phyloP scores from a whole-genome alignment of 64 coral and sea anemone genomes.

The Cladopsammia gracilis region DNA sequence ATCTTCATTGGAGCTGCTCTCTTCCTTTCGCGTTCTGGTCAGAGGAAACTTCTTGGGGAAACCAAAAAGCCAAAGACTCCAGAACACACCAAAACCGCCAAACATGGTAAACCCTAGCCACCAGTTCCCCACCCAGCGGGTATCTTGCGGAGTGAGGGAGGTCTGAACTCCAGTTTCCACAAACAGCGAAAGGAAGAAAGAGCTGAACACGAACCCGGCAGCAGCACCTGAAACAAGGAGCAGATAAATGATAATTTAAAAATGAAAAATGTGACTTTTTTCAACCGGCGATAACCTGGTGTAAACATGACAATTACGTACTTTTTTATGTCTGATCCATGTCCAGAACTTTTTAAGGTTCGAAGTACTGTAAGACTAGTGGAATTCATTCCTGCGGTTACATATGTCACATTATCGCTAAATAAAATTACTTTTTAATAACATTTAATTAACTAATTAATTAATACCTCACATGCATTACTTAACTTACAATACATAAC shows the following conservation, averaged over 20 bases:
- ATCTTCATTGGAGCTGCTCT: slow-evolving; percentile 8
- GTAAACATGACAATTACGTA: too few relatives aligned
- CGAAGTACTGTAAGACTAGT: too few relatives aligned
- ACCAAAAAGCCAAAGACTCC: slow-evolving; percentile 66
- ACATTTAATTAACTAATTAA: too few relatives aligned
- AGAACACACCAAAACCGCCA: slow-evolving; percentile 32
- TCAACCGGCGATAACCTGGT: too few relatives aligned
- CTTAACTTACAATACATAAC: too few relatives aligned
- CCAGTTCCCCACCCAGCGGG: slow-evolving; percentile 84
- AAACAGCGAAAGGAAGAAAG: slow-evolving; percentile 66
- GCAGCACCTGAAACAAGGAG: slow-evolving; percentile 48
- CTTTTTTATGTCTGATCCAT: too few relatives aligned
- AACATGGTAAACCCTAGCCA: slow-evolving; percentile 80
- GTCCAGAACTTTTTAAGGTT: too few relatives aligned
- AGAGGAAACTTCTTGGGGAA: slow-evolving; percentile 68
- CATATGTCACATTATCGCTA: too few relatives aligned
- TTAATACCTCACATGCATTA: too few relatives aligned
- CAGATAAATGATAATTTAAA: not conserved
- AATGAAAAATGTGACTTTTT: too few relatives aligned
- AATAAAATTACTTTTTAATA: too few relatives aligned
- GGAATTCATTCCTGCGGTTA: too few relatives aligned
- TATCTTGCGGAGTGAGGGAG: slow-evolving; percentile 45
- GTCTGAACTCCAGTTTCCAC: slow-evolving; percentile 75
- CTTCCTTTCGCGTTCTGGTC: not conserved
- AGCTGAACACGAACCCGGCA: slow-evolving; percentile 65